These are phyloP conservation scores for Microdon myrmicae DNA, from an alignment of 2,888 invertebrate genomes.

Conservation along the genomic window DNA sequence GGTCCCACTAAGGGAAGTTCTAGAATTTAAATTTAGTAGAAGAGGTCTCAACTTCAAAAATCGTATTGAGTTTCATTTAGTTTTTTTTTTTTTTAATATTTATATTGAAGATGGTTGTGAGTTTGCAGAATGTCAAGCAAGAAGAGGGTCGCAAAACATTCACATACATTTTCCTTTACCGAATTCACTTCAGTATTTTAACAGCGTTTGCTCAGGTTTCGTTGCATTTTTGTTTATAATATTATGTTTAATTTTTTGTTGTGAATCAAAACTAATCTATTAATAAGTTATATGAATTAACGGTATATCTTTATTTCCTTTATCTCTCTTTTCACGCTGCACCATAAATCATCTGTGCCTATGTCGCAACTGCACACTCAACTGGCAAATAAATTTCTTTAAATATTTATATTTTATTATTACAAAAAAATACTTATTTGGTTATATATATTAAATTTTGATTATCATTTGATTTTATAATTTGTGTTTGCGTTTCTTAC, in stretches of 20 bases:
- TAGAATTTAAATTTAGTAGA: no score
- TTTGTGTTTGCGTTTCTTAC: background rate
- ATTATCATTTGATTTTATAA: no score
- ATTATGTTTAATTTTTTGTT: constrained; percentile 9
- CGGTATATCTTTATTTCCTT: constrained; percentile 30
- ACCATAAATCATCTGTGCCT: constrained; percentile 52
- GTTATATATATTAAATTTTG: constrained; percentile 1
- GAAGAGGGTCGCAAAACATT: no score
- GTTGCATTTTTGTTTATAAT: constrained; percentile 1
- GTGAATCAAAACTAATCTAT: constrained; percentile 4
- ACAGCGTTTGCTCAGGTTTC: background rate
- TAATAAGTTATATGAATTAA: constrained; percentile 21
- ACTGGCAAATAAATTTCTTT: constrained; percentile 34
- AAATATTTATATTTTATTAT: constrained; percentile 7
- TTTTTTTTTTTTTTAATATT: no score
- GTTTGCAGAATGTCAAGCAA: no score
- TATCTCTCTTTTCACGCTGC: constrained; percentile 55
- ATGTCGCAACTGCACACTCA: constrained; percentile 42
- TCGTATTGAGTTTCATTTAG: no score
- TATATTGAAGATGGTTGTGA: no score
- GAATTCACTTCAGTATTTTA: constrained; percentile 19
- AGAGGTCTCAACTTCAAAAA: no score
- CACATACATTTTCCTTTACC: no score
- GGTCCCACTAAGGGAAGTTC: no score
- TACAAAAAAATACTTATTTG: background rate